Evolutionary conservation across 2,797 vertebrate genomes (phyloP).

Genomic region (Anabacerthia variegaticeps): DNA sequence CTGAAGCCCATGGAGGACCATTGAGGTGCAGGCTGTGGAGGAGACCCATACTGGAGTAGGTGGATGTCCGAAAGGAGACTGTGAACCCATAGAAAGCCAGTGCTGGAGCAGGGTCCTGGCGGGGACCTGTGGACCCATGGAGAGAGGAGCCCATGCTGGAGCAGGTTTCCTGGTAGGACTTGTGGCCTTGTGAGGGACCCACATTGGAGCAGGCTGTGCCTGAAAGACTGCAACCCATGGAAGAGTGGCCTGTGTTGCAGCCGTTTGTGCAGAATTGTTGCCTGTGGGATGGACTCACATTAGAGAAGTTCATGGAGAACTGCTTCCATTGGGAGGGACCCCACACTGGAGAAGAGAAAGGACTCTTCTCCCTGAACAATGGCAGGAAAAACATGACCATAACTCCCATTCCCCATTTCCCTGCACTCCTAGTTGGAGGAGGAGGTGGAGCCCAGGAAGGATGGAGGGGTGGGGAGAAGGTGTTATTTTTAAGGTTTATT

Average conservation of each 20-base stretch:
- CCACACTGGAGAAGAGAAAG: no score
- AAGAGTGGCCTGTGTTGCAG: background rate
- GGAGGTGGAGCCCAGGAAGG: no score
- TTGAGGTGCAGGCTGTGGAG: background rate
- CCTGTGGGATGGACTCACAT: background rate
- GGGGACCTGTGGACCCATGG: background rate
- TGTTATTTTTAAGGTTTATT: background rate
- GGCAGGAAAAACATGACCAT: background rate
- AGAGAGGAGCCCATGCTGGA: background rate
- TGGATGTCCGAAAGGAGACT: background rate
- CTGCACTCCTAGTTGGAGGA: background rate
- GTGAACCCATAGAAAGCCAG: background rate
- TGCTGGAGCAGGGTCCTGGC: background rate
- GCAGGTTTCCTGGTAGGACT: background rate
- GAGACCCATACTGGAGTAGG: fast-evolving
- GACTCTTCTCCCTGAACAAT: background rate
- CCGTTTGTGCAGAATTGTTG: background rate
- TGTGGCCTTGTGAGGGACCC: no score
- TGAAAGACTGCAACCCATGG: background rate
- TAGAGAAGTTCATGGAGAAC: background rate
- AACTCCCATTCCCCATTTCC: background rate
- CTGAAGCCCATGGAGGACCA: background rate
- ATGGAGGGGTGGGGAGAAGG: background rate
- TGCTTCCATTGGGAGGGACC: background rate
- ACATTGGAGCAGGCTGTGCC: background rate